Percentiles rank a stretch among this genome's conserved stretches.
These are phyloP conservation scores for Euura lappo DNA, from an alignment of 1,140 invertebrate genomes.

Conservation along the genomic window DNA sequence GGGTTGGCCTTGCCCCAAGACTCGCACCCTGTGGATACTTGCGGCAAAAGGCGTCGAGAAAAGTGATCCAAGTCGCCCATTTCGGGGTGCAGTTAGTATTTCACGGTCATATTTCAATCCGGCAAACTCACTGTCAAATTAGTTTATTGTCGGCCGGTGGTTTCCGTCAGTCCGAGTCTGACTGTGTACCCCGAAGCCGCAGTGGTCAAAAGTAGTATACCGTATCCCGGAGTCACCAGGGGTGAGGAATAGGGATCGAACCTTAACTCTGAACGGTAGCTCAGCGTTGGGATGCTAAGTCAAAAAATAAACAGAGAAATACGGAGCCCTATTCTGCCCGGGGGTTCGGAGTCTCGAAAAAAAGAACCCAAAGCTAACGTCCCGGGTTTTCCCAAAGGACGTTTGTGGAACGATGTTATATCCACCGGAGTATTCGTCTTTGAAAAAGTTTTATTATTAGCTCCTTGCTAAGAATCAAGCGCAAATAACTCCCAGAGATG, in stretches of 20 bases:
- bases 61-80: neutral
- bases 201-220: neutral
- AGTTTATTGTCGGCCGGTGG: conserved; percentile 9
- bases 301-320: conserved; percentile 49
- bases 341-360: neutral
- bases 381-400: too few relatives aligned
- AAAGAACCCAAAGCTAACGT: neutral
- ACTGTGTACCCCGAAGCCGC: neutral
- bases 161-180: neutral
- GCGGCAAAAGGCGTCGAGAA: neutral
- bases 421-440: too few relatives aligned
- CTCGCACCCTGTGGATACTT: neutral
- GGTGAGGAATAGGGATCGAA: neutral
- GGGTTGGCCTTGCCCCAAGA: neutral
- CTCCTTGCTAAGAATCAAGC: too few relatives aligned
- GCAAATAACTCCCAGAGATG: too few relatives aligned
- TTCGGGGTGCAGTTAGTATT: neutral
- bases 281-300: conserved; percentile 39
- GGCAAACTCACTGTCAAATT: conserved; percentile 10
- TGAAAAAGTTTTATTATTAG: too few relatives aligned
- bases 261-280: conserved; percentile 35
- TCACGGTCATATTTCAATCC: neutral
- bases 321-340: neutral
- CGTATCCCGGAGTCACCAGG: neutral
- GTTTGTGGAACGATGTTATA: too few relatives aligned